Conservation (phyloP, 2,113 vertebrate genomes). For the Pituophis catenifer region DNA sequence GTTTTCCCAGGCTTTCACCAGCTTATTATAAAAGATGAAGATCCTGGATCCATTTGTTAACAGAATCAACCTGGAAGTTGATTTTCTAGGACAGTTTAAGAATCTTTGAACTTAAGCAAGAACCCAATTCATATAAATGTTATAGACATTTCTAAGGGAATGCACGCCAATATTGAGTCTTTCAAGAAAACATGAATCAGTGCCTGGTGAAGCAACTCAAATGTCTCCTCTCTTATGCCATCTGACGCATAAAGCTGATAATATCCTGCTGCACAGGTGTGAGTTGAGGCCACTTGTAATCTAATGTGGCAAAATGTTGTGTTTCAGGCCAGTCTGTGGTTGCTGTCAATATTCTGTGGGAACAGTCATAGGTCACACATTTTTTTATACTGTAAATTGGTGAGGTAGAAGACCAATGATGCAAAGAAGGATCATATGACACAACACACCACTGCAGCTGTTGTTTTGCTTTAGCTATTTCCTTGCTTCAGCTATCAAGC, state of each 20-base stretch:
- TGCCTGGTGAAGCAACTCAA: neutral
- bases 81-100: neutral
- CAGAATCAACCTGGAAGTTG: neutral
- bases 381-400: constrained; percentile 38
- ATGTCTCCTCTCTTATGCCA: neutral
- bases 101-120: neutral
- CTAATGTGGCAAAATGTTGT: neutral
- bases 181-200: neutral
- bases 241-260: neutral
- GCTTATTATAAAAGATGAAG: neutral
- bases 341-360: constrained; percentile 30
- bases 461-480: constrained; percentile 17
- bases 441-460: constrained; percentile 2
- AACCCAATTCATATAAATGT: neutral
- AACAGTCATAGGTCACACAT: constrained; percentile 36
- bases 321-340: constrained; percentile 18
- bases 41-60: neutral
- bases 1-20: neutral
- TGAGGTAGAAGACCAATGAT: constrained; percentile 35
- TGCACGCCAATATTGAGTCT: neutral
- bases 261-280: neutral
- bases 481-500: constrained; percentile 21
- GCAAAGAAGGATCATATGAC: constrained; percentile 21
- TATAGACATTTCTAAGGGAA: neutral
- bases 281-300: neutral